These are phyloP conservation scores for Nyleta sp. DNA, from an alignment of 2,888 invertebrate species.

Conservation along the genomic window DNA sequence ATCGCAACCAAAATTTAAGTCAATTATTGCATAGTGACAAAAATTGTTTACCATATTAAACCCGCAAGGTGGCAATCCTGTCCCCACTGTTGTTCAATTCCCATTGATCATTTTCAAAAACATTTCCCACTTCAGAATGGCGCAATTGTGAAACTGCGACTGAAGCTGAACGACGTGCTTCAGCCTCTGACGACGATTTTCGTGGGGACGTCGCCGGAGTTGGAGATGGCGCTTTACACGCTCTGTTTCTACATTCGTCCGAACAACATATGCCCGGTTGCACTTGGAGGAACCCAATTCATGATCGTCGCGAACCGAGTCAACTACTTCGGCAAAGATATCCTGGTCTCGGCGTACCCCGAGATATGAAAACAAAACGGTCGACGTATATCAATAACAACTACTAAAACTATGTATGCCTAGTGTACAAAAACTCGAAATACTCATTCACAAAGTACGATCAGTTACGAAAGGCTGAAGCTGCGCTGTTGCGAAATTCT, in stretches of 20 bases:
- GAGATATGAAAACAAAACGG: constrained; percentile 84
- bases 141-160: constrained; percentile 88
- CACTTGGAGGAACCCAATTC: constrained; percentile 87
- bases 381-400: too few species aligned
- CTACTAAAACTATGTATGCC: background rate
- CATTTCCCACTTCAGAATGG: constrained; percentile 89
- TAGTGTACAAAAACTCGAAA: constrained; percentile 44
- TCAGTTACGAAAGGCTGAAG: constrained; percentile 30
- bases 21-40: too few species aligned
- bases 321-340: constrained; percentile 90
- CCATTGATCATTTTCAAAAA: too few species aligned
- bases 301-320: constrained; percentile 89
- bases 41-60: background rate
- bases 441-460: constrained; percentile 47
- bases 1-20: too few species aligned
- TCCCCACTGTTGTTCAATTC: too few species aligned
- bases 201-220: constrained; percentile 94
- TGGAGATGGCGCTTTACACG: constrained; percentile 95
- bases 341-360: constrained; percentile 92
- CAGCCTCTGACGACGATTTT: constrained; percentile 92
- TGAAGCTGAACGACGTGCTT: constrained; percentile 87
- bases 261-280: constrained; percentile 89
- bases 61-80: too few species aligned
- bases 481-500: background rate
- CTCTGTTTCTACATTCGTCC: constrained; percentile 92